Base-by-base conservation (phyloP, 30 jellyfish, hydroid and myxozoan genomes). In the Catostylus mosaicus region DNA sequence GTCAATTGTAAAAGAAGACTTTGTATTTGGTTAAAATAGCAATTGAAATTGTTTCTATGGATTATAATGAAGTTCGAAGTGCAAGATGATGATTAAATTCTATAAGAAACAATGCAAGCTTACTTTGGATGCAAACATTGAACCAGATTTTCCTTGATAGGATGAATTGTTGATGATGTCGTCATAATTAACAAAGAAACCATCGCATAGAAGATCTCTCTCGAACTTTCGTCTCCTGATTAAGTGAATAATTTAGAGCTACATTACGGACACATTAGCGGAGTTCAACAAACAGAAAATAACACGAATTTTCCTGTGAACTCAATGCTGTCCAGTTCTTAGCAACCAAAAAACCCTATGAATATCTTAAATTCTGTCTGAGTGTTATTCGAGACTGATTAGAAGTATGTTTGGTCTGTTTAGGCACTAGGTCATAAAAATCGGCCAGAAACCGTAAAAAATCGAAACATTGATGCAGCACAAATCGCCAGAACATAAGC, bases 181-280 rank as follows among this genome's bases (percentile, higher is more conserved):
- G 38, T 92, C 98, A 47, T 86, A 92, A 64, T 87, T 82, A 3
- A 92, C 96, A 72, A 92, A 86, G 75, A 92, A 92, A 7, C 96
- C 96, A 50, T 92, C 96, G 22, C 96, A 96, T 59, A 92, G 80
- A 50, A 92, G 73, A 61, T 92, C 98, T 46, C 89, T 86, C 67
- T 92, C 98, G 67, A 77, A 92, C 75, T 92, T 92, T 50, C 88
- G 84, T 48, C 96, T 75, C 87, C 98, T 92, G 78, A 0, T 33
- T 52, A 84, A 43, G 16, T 8, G 16, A 43, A 43, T 43, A 6
- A 6, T 8, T 43, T 16, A 8, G 16, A 43, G 74, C 43, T n/a
- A n/a, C n/a, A n/a, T n/a, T n/a, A n/a, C n/a, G n/a, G n/a, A n/a
- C n/a, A n/a, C n/a, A n/a, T n/a, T n/a, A n/a, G n/a, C n/a, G n/a